phyloP scores from a whole-genome alignment of 2,888 invertebrate genomes.

The Papilio demoleus region DNA sequence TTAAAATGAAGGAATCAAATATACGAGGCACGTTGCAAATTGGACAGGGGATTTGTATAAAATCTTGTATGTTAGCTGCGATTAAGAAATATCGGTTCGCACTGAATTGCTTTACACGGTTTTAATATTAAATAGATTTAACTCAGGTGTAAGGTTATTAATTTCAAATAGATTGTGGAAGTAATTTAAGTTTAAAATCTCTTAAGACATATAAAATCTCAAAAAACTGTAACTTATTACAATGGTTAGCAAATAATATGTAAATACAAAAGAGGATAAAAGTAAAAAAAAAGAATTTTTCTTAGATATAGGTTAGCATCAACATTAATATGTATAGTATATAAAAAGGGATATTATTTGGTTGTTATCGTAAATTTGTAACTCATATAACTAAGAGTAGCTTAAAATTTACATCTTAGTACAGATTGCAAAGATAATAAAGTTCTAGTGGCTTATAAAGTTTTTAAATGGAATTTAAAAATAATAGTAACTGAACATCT shows the following conservation, averaged over 20 bases:
- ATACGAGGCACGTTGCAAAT: constrained; percentile 40
- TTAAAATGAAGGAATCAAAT: constrained; percentile 39
- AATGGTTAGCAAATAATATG: neutral
- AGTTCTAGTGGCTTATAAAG: too few relatives aligned
- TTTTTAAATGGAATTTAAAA: too few relatives aligned
- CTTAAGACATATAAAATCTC: neutral
- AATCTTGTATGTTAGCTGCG: constrained; percentile 39
- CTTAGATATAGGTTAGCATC: too few relatives aligned
- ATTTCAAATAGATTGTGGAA: constrained; percentile 5
- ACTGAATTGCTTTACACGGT: constrained; percentile 33
- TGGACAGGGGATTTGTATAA: constrained; percentile 41
- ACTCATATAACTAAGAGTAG: too few relatives aligned
- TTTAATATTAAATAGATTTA: constrained; percentile 37
- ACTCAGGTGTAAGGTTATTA: neutral
- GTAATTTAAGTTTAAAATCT: neutral
- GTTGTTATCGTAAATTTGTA: too few relatives aligned
- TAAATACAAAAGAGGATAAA: too few relatives aligned
- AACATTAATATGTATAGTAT: too few relatives aligned
- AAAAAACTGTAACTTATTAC: neutral
- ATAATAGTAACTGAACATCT: too few relatives aligned
- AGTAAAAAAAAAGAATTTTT: too few relatives aligned
- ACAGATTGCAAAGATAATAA: too few relatives aligned
- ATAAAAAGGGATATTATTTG: too few relatives aligned
- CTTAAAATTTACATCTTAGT: too few relatives aligned
- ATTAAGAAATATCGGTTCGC: constrained; percentile 42